Evolutionary conservation across 2,113 vertebrate species (phyloP), one percentile per base, ranked within the genome.

Genomic region (Himantopus leucocephalus): DNA sequence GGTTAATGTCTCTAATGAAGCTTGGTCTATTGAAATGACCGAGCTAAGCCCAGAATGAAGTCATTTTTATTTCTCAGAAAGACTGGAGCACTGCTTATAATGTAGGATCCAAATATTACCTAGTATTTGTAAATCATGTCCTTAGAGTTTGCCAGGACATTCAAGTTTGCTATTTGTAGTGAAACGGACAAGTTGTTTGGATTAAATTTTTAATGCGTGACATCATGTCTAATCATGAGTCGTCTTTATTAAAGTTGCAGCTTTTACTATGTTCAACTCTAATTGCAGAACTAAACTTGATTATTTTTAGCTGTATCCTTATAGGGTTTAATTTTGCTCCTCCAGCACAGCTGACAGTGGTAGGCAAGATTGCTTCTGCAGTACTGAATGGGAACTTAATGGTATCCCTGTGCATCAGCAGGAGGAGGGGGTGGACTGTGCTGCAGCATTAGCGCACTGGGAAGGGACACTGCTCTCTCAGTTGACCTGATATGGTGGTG

Each of bases 91-190:
- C 56, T 94, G 93, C 94, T 97, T 96, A 95, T 88, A 81, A 77
- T 90, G 90, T 94, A 83, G 84, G 94, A 97, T 97, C 98, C 98
- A 98, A 97, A 98, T 97, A 97, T 97, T 98, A 98, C 98, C 98
- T 98, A 98, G 97, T 98, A 88, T 98, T 98, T 98, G 97, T 98
- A 98, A 98, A 98, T 98, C 97, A 97, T 97, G 90, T 97, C 95
- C 93, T 91, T 92, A 73, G 48, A 87, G 88, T 97, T 98, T 97
- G 98, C 98, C 98, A 98, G 95, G 95, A 97, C 81, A 22, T 97
- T 98, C 79, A 90, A 97, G 90, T 96, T 97, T 96, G 72, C 96
- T 97, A 85, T 98, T 98, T 97, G 97, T 98, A 97, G 95, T 95
- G 96, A 97, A 98, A 95, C 92, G 94, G 98, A 98, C 92, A 64